Base-by-base conservation (phyloP, 1,140 invertebrate species). In the Homarus americanus region DNA sequence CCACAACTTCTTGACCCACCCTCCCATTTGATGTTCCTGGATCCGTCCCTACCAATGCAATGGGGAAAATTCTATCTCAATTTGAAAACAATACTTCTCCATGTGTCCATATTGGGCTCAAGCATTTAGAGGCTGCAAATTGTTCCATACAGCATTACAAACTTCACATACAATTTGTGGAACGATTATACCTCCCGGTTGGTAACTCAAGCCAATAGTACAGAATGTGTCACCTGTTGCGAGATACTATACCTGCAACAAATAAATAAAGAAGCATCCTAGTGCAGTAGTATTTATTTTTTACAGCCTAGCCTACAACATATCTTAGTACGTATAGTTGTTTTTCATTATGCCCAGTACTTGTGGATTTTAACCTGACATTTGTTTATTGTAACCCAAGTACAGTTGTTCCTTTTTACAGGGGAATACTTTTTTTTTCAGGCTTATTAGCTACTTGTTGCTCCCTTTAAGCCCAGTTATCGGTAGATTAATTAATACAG, bases 121-220 rank as follows among this genome's bases (percentile, higher is more conserved):
- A 53, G 82, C 49, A 83, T 66, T n/a, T 32, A 83, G 28, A 66
- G 32, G 58, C 5, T 36, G 49, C 58, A 83, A 32, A 38, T 82
- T 82, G 7, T 82, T 36, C 58, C 80, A 2, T 66, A 83, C 15
- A 83, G 58, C 80, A 66, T 83, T 28, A 66, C 80, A 82, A 34
- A n/a, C n/a, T n/a, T n/a, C n/a, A n/a, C 36, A 0, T 53, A 82
- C 41, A 15, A 53, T 36, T 49, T 58, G 9, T 79, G 76, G 38
- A 40, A 78, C 49, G 0, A n/a, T 53, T 53, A 17, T 2, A 49
- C 2, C 40, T 82, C 79, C 79, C 40, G 49, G 2, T 49, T 34
- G 3, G 79, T 49, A 82, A 58, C 79, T 44, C 7, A 82, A 82
- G 38, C 15, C 79, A 53, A 82, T 58, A 7, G 79, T 53, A 32